Conservation (phyloP, 2,888 invertebrate genomes). For the Cyaniris semiargus region DNA sequence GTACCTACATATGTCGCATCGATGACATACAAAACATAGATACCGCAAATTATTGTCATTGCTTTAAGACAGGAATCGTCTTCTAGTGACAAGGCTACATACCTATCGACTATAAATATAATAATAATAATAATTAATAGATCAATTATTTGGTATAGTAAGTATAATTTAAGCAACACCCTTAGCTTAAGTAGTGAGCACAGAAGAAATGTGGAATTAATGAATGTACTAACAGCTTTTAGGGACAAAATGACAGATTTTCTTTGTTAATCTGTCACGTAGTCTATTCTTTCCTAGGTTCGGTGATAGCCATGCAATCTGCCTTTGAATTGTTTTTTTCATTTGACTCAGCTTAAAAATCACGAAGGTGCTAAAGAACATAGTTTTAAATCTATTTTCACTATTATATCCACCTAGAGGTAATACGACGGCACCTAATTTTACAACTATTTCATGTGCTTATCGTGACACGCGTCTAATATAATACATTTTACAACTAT, state of each 20-base stretch:
- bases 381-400: background rate
- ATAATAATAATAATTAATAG: too few species aligned
- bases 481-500: slow-evolving; percentile 18
- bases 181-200: too few species aligned
- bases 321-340: too few species aligned
- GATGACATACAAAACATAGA: slow-evolving; percentile 4
- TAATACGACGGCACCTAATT: background rate
- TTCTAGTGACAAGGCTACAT: background rate
- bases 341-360: background rate
- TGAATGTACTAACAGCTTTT: too few species aligned
- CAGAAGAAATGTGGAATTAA: too few species aligned
- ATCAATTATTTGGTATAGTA: too few species aligned
- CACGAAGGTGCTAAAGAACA: background rate
- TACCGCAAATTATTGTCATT: background rate
- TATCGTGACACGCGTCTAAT: slow-evolving; percentile 4
- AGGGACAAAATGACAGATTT: too few species aligned
- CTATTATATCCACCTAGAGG: background rate
- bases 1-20: background rate
- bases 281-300: background rate
- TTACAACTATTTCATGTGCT: slow-evolving; percentile 1
- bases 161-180: too few species aligned
- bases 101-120: background rate
- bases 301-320: background rate
- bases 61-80: background rate
- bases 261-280: background rate